Evolutionary conservation across 2,888 invertebrate species (phyloP).

Genomic region (Platypus cylindrus): DNA sequence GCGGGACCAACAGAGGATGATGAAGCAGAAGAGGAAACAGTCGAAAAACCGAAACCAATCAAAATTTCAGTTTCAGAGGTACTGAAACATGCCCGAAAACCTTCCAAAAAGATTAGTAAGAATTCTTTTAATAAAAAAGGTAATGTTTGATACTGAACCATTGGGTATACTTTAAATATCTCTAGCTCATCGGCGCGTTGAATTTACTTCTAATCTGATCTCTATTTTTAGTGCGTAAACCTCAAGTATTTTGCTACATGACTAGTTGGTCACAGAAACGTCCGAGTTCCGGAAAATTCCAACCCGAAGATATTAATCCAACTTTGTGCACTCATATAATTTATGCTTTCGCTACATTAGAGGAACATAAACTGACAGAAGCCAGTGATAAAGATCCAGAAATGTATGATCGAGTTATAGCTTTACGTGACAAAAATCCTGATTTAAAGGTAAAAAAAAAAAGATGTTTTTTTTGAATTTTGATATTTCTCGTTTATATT

Average conservation of each 20-base stretch:
- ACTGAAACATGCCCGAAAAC: slow-evolving; percentile 55
- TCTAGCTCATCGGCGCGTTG: no score
- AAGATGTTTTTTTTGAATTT: not conserved
- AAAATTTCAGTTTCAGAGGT: slow-evolving; percentile 66
- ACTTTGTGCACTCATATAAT: slow-evolving; percentile 88
- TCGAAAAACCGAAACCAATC: slow-evolving; percentile 61
- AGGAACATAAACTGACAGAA: slow-evolving; percentile 71
- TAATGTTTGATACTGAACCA: slow-evolving; percentile 25
- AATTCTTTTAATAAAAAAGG: slow-evolving; percentile 43
- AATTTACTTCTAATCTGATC: not conserved
- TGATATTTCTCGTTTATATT: not conserved
- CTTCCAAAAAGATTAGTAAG: slow-evolving; percentile 37
- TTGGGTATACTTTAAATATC: not conserved
- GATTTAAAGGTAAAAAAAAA: slow-evolving; percentile 56
- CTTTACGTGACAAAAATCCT: slow-evolving; percentile 76
- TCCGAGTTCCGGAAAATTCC: slow-evolving; percentile 76
- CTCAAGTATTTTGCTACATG: slow-evolving; percentile 87
- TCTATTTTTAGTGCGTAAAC: slow-evolving; percentile 54
- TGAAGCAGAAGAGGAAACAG: slow-evolving; percentile 27
- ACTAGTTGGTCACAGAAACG: slow-evolving; percentile 95
- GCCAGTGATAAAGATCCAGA: slow-evolving; percentile 71
- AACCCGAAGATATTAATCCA: slow-evolving; percentile 79
- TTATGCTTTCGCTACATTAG: slow-evolving; percentile 87
- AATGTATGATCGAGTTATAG: slow-evolving; percentile 75
- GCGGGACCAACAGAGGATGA: slow-evolving; percentile 49